These are phyloP conservation scores for Sericinus montela DNA, from an alignment of 2,888 invertebrate genomes.

Conservation along the genomic window DNA sequence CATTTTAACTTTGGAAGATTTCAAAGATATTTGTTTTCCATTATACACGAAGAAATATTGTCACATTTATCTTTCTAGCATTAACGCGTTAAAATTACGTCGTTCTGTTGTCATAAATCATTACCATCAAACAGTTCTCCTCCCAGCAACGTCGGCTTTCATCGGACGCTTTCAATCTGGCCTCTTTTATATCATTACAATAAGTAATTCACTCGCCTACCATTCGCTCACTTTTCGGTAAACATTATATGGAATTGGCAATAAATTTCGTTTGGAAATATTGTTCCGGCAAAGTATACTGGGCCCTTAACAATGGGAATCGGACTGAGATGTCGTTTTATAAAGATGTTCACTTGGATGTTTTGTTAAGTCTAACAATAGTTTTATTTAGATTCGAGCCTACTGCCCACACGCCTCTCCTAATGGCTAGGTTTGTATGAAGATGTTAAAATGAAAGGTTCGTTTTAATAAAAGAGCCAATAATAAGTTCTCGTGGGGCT, in stretches of 20 bases:
- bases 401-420: conserved; percentile 76
- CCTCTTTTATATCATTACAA: conserved; percentile 75
- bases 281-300: conserved; percentile 47
- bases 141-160: conserved; percentile 60
- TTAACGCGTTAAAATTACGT: conserved; percentile 67
- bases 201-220: conserved; percentile 73
- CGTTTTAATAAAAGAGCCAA: conserved; percentile 66
- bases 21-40: conserved; percentile 47
- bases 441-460: conserved; percentile 74
- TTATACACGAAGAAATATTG: conserved; percentile 47
- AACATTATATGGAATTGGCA: conserved; percentile 74
- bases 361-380: conserved; percentile 74
- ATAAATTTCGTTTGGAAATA: conserved; percentile 72
- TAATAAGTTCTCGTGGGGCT: conserved; percentile 75
- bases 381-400: conserved; percentile 75
- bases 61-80: conserved; percentile 68
- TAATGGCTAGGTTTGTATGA: conserved; percentile 75
- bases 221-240: conserved; percentile 72
- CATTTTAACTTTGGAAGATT: conserved; percentile 22
- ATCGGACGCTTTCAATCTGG: conserved; percentile 74
- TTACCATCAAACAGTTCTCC: conserved; percentile 68
- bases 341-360: conserved; percentile 76
- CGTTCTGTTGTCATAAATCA: conserved; percentile 73
- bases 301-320: conserved; percentile 53
- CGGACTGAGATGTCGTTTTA: conserved; percentile 55